Conservation (phyloP, 2,888 invertebrate genomes). For the Chelonus formosanus region DNA sequence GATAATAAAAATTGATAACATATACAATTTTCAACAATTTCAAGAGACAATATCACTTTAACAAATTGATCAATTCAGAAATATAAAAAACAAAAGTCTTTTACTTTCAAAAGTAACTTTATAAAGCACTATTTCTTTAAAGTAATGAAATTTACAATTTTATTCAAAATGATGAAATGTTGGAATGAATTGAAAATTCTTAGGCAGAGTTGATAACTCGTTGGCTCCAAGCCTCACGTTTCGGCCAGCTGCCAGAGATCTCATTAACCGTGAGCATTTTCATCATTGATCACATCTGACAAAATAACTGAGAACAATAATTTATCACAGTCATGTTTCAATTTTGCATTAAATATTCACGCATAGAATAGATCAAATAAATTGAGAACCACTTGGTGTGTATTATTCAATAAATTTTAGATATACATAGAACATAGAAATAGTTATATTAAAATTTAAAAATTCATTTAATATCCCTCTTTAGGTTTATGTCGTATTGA, state of each 20-base stretch:
- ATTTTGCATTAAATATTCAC: conserved; percentile 8
- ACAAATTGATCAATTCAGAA: too few species aligned
- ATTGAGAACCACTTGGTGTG: background rate
- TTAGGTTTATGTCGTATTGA: conserved; percentile 15
- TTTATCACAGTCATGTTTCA: conserved; percentile 10
- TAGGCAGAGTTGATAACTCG: conserved; percentile 8
- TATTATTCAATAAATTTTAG: background rate
- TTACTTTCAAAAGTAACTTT: too few species aligned
- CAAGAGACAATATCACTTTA: too few species aligned
- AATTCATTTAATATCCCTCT: conserved; percentile 21
- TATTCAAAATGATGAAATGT: too few species aligned
- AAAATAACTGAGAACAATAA: conserved; percentile 21
- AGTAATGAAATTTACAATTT: too few species aligned
- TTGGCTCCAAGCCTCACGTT: conserved; percentile 13
- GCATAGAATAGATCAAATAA: background rate
- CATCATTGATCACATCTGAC: conserved; percentile 24
- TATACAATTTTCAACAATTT: too few species aligned
- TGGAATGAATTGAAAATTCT: too few species aligned
- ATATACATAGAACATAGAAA: conserved; percentile 1
- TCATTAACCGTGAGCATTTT: conserved; percentile 17
- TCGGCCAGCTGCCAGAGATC: conserved; percentile 19
- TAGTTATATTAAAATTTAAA: conserved; percentile 17
- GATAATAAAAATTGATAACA: too few species aligned
- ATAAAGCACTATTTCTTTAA: too few species aligned
- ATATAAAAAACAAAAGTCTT: too few species aligned